Base-by-base conservation (phyloP, 2,113 vertebrate species). In the Chloropsis cyanopogon region DNA sequence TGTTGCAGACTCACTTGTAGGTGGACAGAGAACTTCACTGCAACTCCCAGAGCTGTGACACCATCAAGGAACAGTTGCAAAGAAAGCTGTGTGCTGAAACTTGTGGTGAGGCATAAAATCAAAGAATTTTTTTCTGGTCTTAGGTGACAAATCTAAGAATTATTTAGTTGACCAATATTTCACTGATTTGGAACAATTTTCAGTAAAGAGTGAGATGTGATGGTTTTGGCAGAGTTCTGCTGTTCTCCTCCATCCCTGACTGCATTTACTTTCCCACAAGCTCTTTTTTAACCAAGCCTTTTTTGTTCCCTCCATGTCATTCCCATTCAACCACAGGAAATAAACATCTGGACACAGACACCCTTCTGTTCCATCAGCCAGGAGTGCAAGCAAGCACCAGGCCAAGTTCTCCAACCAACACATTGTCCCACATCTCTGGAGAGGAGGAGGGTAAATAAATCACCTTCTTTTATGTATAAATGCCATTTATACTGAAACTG, bases 361-460 rank as follows among this genome's bases (percentile, higher is more conserved):
- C 57, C 47, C 86, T 65, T 82, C 73, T n/a, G 69, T 78, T 95
- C 95, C 70, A 68, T 86, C 96, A 95, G 60, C 42, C 42, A 87
- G 85, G 92, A 91, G 57, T 10, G 10, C 39, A 71, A 64, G 88
- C 65, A 49, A 82, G 77, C 60, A 82, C 56, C 68, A 70, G 69
- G 82, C 82, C 68, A 65, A 78, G 76, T 72, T 93, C 60, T 73
- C 64, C 81, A 95, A 88, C 83, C 59, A 70, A 35, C 2, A 0
- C 31, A 24, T 91, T 83, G 87, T 90, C 70, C 46, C 19, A 9
- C 54, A 64, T 65, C 66, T 50, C 77, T 69, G 63, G 47, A 89
- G 72, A 68, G 70, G 81, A 90, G 41, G 49, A 95, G 35, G 57
- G 35, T 42, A 89, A 97, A 97, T 91, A 96, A 96, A 97, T 97